Percentiles rank a stretch among this genome's conserved stretches.
Evolutionary conservation across 2,113 vertebrate species (phyloP).

Genomic region (Xenus cinereus): DNA sequence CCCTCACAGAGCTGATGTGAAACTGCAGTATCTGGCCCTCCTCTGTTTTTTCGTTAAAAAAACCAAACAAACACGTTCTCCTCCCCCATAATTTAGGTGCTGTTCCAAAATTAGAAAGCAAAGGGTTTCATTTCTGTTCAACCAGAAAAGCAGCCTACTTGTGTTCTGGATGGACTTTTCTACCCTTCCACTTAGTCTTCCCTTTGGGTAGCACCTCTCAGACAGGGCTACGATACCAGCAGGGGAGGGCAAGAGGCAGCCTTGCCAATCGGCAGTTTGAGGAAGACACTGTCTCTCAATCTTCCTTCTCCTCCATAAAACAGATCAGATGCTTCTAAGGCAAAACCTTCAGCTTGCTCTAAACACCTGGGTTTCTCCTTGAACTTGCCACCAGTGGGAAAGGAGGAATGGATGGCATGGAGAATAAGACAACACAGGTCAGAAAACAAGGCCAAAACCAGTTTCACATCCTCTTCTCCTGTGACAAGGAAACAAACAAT

Average conservation of each 20-base stretch:
- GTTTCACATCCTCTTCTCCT: neutral
- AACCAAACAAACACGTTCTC: neutral
- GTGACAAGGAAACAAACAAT: neutral
- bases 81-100: neutral
- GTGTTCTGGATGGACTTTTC: neutral
- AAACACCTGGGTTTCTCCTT: neutral
- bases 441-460: neutral
- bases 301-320: neutral
- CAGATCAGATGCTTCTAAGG: neutral
- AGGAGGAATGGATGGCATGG: neutral
- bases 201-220: neutral
- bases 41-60: neutral
- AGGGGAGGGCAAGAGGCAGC: neutral
- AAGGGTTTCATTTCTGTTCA: neutral
- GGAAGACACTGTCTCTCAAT: neutral
- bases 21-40: neutral
- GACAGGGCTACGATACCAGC: fast-evolving
- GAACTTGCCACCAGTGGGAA: neutral
- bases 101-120: neutral
- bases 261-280: neutral
- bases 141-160: neutral
- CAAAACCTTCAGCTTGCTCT: neutral
- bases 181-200: neutral
- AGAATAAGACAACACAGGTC: fast-evolving
- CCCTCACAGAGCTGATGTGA: neutral